Evolutionary conservation across 2,888 invertebrate genomes (phyloP).

Genomic region (Lycia hirtaria): DNA sequence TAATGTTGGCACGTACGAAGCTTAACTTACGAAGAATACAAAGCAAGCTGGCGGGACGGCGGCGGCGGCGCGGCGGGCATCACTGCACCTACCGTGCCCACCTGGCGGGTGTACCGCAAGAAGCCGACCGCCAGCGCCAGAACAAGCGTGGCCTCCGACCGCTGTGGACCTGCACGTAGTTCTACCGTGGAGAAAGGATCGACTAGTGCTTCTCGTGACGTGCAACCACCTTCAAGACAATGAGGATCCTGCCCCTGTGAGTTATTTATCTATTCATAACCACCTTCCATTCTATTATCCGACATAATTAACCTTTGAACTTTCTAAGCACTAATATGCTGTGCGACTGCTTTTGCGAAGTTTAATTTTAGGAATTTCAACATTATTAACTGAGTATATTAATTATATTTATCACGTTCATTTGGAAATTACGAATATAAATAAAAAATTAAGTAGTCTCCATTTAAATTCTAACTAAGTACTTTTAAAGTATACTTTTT

Average conservation of each 20-base stretch:
- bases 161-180: slow-evolving; percentile 72
- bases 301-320: slow-evolving; percentile 29
- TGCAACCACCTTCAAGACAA: slow-evolving; percentile 56
- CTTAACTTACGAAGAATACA: slow-evolving; percentile 58
- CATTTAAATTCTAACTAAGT: no score
- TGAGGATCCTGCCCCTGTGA: slow-evolving; percentile 78
- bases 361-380: not conserved
- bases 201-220: slow-evolving; percentile 62
- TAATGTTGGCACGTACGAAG: slow-evolving; percentile 59
- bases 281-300: slow-evolving; percentile 25
- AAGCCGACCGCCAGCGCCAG: slow-evolving; percentile 62
- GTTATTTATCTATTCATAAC: slow-evolving; percentile 44
- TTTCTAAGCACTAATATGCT: slow-evolving; percentile 51
- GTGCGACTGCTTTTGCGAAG: slow-evolving; percentile 75
- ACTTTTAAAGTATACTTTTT: not conserved
- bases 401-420: not conserved
- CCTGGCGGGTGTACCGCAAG: slow-evolving; percentile 59
- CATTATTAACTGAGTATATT: not conserved
- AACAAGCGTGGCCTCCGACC: slow-evolving; percentile 76
- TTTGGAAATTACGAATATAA: not conserved
- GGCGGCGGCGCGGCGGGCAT: slow-evolving; percentile 48
- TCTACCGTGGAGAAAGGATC: slow-evolving; percentile 70
- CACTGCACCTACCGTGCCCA: slow-evolving; percentile 47
- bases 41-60: slow-evolving; percentile 61
- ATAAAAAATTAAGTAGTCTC: not conserved